A percentile compares a stretch with the other conserved stretches of the same genome.
Evolutionary conservation across 2,888 invertebrate species (phyloP).

Genomic region (Ochropacha duplaris): DNA sequence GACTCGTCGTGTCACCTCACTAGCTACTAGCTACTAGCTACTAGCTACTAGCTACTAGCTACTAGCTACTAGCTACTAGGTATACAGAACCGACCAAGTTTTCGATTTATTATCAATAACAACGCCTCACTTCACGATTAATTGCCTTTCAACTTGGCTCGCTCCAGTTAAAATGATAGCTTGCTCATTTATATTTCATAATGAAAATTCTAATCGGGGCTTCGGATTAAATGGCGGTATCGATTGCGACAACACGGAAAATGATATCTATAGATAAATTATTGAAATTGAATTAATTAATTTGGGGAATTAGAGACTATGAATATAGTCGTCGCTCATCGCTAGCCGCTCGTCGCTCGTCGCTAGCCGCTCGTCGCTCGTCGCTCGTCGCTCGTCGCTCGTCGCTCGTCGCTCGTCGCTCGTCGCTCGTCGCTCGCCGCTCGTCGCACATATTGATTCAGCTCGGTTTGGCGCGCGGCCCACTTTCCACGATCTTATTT

Average conservation of each 20-base stretch:
- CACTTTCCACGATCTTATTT: slow-evolving; percentile 19
- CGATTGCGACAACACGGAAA: background rate
- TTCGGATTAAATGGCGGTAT: slow-evolving; percentile 2
- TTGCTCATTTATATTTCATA: slow-evolving; percentile 24
- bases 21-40: no score
- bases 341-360: background rate
- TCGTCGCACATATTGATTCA: slow-evolving; percentile 21
- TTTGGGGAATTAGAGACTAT: background rate
- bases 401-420: background rate
- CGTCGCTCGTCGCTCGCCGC: background rate
- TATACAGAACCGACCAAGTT: background rate
- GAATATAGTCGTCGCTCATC: background rate
- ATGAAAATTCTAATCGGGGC: slow-evolving; percentile 13
- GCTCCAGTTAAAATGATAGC: slow-evolving; percentile 7
- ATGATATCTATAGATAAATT: no score
- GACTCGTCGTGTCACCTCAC: background rate
- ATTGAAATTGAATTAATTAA: background rate
- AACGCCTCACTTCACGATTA: background rate
- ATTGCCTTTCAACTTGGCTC: background rate
- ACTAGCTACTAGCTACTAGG: no score
- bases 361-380: background rate
- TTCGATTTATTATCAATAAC: background rate
- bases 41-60: no score
- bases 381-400: background rate
- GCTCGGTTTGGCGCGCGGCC: slow-evolving; percentile 20